phyloP scores from a whole-genome alignment of 2,797 vertebrate species.

The Trachops cirrhosus region DNA sequence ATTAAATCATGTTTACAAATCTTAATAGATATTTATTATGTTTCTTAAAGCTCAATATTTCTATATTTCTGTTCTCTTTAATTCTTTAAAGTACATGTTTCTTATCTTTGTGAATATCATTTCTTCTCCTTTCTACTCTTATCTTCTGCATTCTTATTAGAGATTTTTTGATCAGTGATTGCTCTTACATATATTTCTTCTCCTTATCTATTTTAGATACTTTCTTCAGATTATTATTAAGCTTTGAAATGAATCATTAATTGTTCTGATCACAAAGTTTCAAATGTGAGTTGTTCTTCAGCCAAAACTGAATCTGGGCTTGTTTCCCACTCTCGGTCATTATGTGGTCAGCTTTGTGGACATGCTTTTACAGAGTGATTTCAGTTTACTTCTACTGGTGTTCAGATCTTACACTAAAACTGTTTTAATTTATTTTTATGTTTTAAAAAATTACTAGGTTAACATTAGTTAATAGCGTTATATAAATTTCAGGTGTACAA shows the following conservation, averaged over 20 bases:
- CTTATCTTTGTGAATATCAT: neutral
- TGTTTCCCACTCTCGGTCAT: neutral
- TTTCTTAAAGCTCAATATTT: neutral
- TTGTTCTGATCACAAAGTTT: neutral
- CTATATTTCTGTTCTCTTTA: neutral
- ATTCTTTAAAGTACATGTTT: neutral
- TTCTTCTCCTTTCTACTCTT: neutral
- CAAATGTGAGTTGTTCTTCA: neutral
- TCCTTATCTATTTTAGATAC: neutral
- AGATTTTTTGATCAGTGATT: neutral
- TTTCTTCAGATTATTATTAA: neutral
- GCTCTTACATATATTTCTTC: neutral
- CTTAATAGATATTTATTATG: neutral
- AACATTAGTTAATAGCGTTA: neutral
- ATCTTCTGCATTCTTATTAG: neutral
- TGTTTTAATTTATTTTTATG: neutral
- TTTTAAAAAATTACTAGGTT: neutral
- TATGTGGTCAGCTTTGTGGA: neutral
- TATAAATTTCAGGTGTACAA: too few relatives aligned
- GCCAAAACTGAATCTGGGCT: neutral
- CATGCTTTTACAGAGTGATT: neutral
- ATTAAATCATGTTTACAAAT: neutral
- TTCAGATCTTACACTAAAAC: neutral
- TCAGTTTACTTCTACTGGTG: neutral
- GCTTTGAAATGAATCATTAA: neutral